Evolutionary conservation across 1,140 invertebrate species (phyloP), one percentile per base, ranked within the genome.

Genomic region (Drosophila pallidifrons): DNA sequence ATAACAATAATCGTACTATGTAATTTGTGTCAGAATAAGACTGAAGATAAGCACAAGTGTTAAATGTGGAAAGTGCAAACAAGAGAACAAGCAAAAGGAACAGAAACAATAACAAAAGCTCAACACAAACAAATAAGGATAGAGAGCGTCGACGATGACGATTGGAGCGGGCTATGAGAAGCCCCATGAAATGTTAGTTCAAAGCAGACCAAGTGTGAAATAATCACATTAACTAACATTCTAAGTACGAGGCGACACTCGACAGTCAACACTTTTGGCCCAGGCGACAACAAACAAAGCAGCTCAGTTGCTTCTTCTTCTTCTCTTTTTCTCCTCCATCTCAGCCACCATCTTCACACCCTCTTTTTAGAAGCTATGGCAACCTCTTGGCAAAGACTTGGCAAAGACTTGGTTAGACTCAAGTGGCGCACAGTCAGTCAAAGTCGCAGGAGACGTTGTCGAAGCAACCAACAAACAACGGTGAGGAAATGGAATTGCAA

Each of bases 181-280:
- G 73, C 45, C 32, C 63, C 71, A 77, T 65, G 66, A 74, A 83
- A 72, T 88, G 77, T 89, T 88, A 67, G 74, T 78, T 89, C 45
- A 75, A 54, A 70, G 77, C 81, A 85, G 75, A 67, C 81, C 75
- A 89, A 88, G 85, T 89, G 85, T 88, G 85, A 89, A 88, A 88
- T 89, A 88, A 89, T 88, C 85, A 83, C 71, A 88, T 88, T 89
- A 89, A 89, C 71, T 73, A 85, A 88, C 75, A 52, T 47, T 20
- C 46, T 30, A 63, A 66, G 63, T 46, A 46, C 32, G 68, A 28
- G 20, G 57, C 59, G 25, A 69, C 66, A 68, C 57, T 74, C 57
- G 65, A 58, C 54, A 68, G 55, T 66, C 64, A 73, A 73, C 61
- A 67, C 63, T 58, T 25, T 35, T 55, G 51, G 61, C 63, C 32